Percentiles rank a stretch among this genome's conserved stretches.
These are phyloP conservation scores for Apodemus speciosus DNA, from an alignment of 2,113 vertebrate genomes.

Conservation along the genomic window DNA sequence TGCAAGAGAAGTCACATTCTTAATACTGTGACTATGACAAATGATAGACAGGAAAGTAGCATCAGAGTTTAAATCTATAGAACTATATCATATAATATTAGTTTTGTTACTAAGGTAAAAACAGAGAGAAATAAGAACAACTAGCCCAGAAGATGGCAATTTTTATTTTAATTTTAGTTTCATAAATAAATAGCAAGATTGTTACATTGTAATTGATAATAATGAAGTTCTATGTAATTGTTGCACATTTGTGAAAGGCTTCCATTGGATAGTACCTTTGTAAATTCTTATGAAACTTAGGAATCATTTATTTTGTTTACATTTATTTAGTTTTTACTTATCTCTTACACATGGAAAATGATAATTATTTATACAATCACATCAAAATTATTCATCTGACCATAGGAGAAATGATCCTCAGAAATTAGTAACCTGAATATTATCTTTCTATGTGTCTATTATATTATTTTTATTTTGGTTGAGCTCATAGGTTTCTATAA, in stretches of 20 bases:
- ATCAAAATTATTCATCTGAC: not conserved
- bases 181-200: not conserved
- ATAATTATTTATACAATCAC: not conserved
- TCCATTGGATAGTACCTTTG: not conserved
- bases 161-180: not conserved
- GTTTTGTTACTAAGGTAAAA: not conserved
- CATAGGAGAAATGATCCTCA: not conserved
- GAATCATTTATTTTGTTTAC: not conserved
- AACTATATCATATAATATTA: not conserved
- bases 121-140: not conserved
- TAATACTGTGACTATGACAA: not conserved
- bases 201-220: not conserved
- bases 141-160: fast-evolving
- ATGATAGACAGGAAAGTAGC: too few relatives aligned
- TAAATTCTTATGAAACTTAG: not conserved
- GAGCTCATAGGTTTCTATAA: not conserved
- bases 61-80: not conserved
- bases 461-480: not conserved
- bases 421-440: not conserved
- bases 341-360: not conserved
- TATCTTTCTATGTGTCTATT: not conserved
- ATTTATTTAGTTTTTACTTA: not conserved
- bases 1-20: not conserved
- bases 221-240: not conserved
- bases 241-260: not conserved